Conservation (phyloP, 2,888 invertebrate genomes). For the Rhimphoctona megacephalus region DNA sequence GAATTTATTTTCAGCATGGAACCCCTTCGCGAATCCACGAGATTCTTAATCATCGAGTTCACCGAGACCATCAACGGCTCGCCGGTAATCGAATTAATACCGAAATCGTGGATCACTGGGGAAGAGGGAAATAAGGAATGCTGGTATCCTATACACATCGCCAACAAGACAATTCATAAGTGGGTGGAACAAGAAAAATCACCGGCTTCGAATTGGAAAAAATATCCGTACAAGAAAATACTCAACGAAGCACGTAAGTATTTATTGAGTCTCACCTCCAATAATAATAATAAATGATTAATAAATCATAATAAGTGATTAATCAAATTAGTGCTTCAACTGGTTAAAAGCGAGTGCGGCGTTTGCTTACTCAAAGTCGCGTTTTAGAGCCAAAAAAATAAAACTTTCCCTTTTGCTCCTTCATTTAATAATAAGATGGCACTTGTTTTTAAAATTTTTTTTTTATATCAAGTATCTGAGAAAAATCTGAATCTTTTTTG, state of each 20-base stretch:
- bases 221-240: slow-evolving; percentile 4
- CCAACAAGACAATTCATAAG: not conserved
- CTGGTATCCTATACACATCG: not conserved
- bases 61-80: not conserved
- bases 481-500: no score
- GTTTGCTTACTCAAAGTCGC: no score
- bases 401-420: no score
- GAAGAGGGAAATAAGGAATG: not conserved
- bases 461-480: no score
- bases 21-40: not conserved
- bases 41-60: not conserved
- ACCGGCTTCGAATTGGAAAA: not conserved
- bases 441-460: no score
- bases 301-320: no score
- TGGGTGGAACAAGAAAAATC: slow-evolving; percentile 8
- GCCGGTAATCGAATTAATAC: not conserved
- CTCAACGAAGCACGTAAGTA: slow-evolving; percentile 9
- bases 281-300: not conserved
- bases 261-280: not conserved
- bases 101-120: not conserved
- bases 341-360: no score
- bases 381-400: no score
- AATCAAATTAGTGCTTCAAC: no score
- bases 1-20: no score
- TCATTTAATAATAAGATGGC: no score